Base-by-base conservation (phyloP, 1,140 invertebrate genomes). In the Drosophila ohnishii region DNA sequence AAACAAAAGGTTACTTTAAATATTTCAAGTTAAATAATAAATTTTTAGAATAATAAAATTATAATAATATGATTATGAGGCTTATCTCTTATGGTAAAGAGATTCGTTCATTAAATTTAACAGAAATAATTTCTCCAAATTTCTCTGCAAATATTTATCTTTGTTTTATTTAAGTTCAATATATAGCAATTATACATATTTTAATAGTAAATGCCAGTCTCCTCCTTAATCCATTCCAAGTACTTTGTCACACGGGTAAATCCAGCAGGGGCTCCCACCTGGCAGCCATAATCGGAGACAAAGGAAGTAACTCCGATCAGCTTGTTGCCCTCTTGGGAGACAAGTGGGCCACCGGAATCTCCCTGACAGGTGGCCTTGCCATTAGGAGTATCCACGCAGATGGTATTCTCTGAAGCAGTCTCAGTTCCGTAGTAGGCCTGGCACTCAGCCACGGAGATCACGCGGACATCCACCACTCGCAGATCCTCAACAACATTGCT, bases 221-320 rank as follows among this genome's bases (percentile, higher is more conserved):
- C 86, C 14, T 91, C 78, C 50, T 90, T 91, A 60, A 94, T 94
- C 93, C 94, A 94, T 61, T 91, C 73, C 13, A 93, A 69, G 69
- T 93, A 92, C 16, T 75, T 66, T 66, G 92, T 92, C 16, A 94
- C 93, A 32, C 94, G 91, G 1, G 92, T 93, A 75, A 94, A 94
- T 1, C 93, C 94, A 13, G 92, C 92, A 1, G 94, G 94, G 14
- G 85, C 62, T n/a, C 92, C 91, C 63, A 89, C 83, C 34, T 92
- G 93, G 79, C 94, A 94, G 3, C 94, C 94, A 10, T 71, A 82
- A 5, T 50, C 51, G 51, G 91, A 80, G 2, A 93, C 92, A 63
- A 94, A 94, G 14, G 93, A 93, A 2, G 93, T 92, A 11, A 94
- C 92, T 14, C 93, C 93, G 16, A 93, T 90, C 90, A 85, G 42